Conservation (phyloP, 2,888 invertebrate genomes). For the Tinea pellionella region DNA sequence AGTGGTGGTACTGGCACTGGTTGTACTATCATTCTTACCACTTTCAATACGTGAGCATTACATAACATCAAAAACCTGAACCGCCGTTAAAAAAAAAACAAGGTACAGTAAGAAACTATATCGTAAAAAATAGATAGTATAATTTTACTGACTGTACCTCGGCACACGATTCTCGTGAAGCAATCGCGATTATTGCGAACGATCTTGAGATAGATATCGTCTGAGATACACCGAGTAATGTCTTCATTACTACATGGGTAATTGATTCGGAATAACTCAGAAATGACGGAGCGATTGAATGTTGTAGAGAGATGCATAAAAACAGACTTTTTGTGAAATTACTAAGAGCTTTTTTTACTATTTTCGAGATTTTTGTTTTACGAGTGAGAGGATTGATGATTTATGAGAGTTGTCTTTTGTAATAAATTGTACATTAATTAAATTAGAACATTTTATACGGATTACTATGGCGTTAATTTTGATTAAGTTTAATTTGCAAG, state of each 20-base stretch:
- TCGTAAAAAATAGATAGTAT: neutral
- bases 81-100: no score
- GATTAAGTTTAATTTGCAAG: no score
- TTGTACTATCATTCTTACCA: no score
- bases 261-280: constrained; percentile 15
- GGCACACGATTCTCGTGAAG: constrained; percentile 12
- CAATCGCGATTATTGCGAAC: constrained; percentile 13
- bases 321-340: neutral
- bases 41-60: no score
- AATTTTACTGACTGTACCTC: neutral
- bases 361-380: neutral
- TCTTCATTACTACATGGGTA: constrained; percentile 15
- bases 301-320: neutral
- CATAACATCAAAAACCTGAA: no score
- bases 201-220: constrained; percentile 13
- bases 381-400: no score
- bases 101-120: neutral
- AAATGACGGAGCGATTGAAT: neutral
- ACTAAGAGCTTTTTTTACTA: neutral
- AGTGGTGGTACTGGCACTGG: no score
- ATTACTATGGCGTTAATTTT: no score
- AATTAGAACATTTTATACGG: no score
- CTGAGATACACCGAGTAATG: constrained; percentile 10
- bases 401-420: no score
- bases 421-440: no score